phyloP scores from a whole-genome alignment of 2,113 vertebrate species.

The Callithrix jacchus region DNA sequence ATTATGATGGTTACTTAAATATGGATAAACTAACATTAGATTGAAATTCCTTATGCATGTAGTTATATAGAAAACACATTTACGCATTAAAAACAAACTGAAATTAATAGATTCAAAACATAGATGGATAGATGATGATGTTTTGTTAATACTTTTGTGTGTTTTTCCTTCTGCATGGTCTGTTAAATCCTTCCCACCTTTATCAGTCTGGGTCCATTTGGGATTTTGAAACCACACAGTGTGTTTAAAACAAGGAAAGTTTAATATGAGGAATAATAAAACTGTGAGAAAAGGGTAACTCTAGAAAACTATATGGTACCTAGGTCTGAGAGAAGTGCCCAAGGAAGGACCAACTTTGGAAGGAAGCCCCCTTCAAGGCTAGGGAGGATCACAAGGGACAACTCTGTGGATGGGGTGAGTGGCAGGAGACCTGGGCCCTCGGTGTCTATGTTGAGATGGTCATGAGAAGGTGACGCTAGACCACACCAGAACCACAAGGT shows the following conservation, averaged over 20 bases:
- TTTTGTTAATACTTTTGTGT: background rate
- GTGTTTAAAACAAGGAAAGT: background rate
- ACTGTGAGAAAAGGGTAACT: background rate
- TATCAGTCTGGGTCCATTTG: fast-evolving
- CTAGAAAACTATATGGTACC: background rate
- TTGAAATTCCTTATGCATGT: background rate
- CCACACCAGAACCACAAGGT: background rate
- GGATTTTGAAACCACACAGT: background rate
- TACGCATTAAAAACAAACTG: background rate
- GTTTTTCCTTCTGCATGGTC: background rate
- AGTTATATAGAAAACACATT: background rate
- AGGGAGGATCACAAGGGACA: background rate
- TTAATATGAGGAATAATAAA: background rate
- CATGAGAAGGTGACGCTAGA: background rate
- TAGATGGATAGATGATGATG: fast-evolving
- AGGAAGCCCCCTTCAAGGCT: no score
- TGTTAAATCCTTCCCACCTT: background rate
- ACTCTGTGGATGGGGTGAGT: no score
- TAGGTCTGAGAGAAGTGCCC: background rate
- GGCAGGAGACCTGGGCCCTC: background rate
- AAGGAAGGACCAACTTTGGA: background rate
- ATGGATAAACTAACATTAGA: background rate
- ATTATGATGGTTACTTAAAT: background rate
- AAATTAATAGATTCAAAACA: background rate
- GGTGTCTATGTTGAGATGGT: background rate